Evolutionary conservation across 2,113 vertebrate genomes (phyloP).

Genomic region (Lonchura striata): DNA sequence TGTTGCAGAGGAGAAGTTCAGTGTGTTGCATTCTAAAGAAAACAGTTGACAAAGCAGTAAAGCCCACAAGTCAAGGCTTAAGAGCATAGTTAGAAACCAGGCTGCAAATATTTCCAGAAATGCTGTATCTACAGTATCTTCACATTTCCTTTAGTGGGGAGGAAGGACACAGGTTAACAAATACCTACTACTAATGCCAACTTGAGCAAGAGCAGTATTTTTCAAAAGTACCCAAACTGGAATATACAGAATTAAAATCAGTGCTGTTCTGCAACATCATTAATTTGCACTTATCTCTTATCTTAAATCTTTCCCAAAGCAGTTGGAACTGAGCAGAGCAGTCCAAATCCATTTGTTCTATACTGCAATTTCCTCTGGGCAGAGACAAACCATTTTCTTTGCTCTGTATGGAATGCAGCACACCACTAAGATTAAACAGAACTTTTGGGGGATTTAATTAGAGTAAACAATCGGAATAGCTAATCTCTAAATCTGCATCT

Average conservation of each 20-base stretch:
- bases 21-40: not conserved
- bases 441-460: not conserved
- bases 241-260: slow-evolving; percentile 28
- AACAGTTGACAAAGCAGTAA: not conserved
- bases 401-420: not conserved
- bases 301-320: slow-evolving; percentile 27
- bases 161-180: not conserved
- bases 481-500: not conserved
- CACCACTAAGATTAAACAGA: not conserved
- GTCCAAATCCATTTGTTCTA: not conserved
- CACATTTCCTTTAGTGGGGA: not conserved
- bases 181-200: not conserved
- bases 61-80: not conserved
- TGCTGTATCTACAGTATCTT: not conserved
- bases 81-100: not conserved
- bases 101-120: not conserved
- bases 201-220: not conserved
- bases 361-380: not conserved
- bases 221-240: not conserved
- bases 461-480: not conserved
- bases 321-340: not conserved
- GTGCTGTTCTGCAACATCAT: slow-evolving; percentile 5
- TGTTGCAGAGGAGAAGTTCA: not conserved
- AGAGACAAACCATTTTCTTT: slow-evolving; percentile 3
- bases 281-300: slow-evolving; percentile 11